A percentile compares a stretch with the other conserved stretches of the same genome.
phyloP scores from a whole-genome alignment of 2,113 vertebrate species.

The Tringa solitaria region DNA sequence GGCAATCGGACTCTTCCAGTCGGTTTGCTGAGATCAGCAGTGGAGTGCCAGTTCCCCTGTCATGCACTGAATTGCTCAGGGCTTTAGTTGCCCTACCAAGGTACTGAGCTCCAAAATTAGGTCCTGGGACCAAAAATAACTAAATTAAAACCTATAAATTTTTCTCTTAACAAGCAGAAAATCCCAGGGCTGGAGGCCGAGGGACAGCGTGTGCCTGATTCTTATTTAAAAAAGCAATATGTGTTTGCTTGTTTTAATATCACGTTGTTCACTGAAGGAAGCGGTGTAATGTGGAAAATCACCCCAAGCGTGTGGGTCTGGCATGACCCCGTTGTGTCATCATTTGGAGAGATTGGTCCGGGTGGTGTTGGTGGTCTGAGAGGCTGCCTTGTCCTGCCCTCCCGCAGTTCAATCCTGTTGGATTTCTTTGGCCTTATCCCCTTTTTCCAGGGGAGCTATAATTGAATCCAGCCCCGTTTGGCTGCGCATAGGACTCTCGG shows the following conservation, averaged over 20 bases:
- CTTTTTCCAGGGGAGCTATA: background rate
- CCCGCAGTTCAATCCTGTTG: fast-evolving
- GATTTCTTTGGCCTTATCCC: background rate
- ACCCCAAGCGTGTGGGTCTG: fast-evolving
- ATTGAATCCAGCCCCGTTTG: background rate
- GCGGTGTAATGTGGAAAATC: background rate
- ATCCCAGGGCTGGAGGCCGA: conserved; percentile 28
- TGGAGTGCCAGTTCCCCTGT: background rate
- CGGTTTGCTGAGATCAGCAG: conserved; percentile 9
- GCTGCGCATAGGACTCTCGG: fast-evolving
- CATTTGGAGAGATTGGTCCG: background rate
- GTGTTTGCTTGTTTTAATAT: background rate
- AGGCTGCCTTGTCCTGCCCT: background rate
- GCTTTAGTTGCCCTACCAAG: conserved; percentile 30
- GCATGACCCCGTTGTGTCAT: fast-evolving
- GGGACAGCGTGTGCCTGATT: conserved; percentile 20
- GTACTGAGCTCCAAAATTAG: conserved; percentile 54
- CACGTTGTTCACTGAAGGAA: background rate
- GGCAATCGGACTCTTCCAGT: fast-evolving
- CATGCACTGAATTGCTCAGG: background rate
- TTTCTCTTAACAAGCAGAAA: conserved; percentile 37
- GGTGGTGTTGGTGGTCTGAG: fast-evolving
- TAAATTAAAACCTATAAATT: conserved; percentile 51
- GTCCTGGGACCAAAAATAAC: conserved; percentile 38
- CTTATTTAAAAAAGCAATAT: background rate